Percentiles rank a stretch among this genome's conserved stretches.
Conservation (phyloP, 2,113 vertebrate species). For the Pavo muticus region DNA sequence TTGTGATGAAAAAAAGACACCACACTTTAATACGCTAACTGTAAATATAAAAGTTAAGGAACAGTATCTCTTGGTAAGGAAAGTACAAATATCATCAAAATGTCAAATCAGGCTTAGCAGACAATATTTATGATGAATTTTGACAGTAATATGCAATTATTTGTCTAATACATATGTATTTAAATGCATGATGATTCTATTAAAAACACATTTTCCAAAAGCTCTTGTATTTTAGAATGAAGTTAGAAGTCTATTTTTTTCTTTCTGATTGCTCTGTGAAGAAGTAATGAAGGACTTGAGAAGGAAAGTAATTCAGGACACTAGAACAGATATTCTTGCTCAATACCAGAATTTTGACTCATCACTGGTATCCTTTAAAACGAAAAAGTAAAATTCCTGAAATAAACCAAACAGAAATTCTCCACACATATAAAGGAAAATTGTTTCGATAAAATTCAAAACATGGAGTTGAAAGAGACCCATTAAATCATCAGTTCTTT, state of each 20-base stretch:
- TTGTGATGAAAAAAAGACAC: not conserved
- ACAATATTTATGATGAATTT: not conserved
- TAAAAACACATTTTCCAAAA: not conserved
- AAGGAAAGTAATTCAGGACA: not conserved
- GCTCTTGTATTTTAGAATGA: not conserved
- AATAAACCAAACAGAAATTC: not conserved
- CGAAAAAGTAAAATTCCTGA: accelerated
- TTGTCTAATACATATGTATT: not conserved
- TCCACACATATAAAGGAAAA: not conserved
- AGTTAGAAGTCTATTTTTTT: not conserved
- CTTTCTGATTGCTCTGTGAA: not conserved
- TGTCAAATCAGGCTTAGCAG: not conserved
- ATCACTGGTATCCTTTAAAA: not conserved
- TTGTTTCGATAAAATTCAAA: not conserved
- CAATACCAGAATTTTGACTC: not conserved
- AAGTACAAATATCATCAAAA: not conserved
- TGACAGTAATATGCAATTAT: not conserved
- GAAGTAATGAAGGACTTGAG: not conserved
- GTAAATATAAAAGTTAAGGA: not conserved
- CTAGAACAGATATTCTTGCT: not conserved
- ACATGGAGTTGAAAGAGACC: not conserved
- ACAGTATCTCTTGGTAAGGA: not conserved
- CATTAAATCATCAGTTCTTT: not conserved
- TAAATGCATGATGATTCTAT: not conserved
- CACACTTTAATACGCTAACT: not conserved